phyloP scores from a whole-genome alignment of 2,888 invertebrate species.

The Laothoe populi region DNA sequence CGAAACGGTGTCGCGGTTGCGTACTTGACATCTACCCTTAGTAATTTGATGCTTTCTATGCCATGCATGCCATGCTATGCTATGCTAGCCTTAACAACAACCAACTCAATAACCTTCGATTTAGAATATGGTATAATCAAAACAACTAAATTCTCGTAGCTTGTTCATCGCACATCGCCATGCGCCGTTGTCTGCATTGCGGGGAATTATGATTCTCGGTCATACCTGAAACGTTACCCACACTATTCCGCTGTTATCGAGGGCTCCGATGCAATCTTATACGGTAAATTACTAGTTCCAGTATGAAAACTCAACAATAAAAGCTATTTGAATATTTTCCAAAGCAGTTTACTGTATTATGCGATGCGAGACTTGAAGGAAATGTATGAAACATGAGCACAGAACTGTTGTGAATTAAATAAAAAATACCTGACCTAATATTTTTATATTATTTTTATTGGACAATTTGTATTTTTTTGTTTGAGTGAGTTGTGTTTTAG shows the following conservation, averaged over 20 bases:
- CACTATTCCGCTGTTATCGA: constrained; percentile 42
- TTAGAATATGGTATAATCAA: neutral
- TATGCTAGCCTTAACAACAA: too few species aligned
- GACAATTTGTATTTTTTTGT: too few species aligned
- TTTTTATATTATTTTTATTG: too few species aligned
- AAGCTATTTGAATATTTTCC: constrained; percentile 8
- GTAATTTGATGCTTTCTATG: too few species aligned
- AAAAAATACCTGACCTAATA: too few species aligned
- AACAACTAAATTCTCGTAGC: constrained; percentile 31
- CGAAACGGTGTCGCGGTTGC: too few species aligned
- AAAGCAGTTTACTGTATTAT: neutral
- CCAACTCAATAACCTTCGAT: too few species aligned
- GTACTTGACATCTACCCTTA: too few species aligned
- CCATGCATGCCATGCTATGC: too few species aligned
- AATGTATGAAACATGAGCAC: neutral
- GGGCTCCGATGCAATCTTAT: constrained; percentile 38
- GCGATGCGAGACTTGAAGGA: neutral
- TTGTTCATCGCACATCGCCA: constrained; percentile 46
- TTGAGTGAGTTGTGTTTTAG: too few species aligned
- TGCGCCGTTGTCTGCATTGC: constrained; percentile 71
- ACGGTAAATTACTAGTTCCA: constrained; percentile 11
- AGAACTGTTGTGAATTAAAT: too few species aligned
- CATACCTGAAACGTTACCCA: constrained; percentile 45
- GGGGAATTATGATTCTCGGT: constrained; percentile 64
- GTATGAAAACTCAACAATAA: constrained; percentile 17